Evolutionary conservation across 2,113 vertebrate genomes (phyloP).

Genomic region (Prolemur simus): DNA sequence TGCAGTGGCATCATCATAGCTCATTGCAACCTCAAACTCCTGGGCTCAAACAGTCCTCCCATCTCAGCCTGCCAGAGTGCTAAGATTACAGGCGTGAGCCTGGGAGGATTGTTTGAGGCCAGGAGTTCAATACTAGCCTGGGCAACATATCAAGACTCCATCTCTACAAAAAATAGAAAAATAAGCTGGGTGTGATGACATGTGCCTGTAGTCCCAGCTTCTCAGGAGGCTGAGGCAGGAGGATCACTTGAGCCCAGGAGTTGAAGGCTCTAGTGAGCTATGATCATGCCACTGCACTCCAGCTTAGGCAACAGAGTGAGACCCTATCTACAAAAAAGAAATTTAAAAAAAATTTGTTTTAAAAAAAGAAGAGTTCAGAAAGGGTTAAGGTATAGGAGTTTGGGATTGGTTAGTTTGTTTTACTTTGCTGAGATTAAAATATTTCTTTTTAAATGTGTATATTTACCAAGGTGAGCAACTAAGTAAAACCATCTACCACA

Average conservation of each 20-base stretch:
- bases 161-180: not conserved
- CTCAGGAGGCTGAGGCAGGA: not conserved
- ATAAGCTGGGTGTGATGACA: not conserved
- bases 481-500: not conserved
- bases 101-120: too few relatives aligned
- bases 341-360: too few relatives aligned
- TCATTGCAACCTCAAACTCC: too few relatives aligned
- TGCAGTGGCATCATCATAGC: too few relatives aligned
- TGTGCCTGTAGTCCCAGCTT: not conserved
- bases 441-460: slow-evolving; percentile 34
- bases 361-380: not conserved
- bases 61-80: too few relatives aligned
- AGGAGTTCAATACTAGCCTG: too few relatives aligned
- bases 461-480: slow-evolving; percentile 19
- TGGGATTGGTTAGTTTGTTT: not conserved
- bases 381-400: not conserved
- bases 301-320: not conserved
- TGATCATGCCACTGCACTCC: not conserved
- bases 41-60: too few relatives aligned
- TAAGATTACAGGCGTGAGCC: too few relatives aligned
- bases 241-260: not conserved
- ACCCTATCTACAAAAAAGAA: not conserved
- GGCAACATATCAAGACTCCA: too few relatives aligned
- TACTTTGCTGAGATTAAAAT: not conserved
- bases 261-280: not conserved